Conservation (phyloP, 2,113 vertebrate species). For the Caretta caretta region DNA sequence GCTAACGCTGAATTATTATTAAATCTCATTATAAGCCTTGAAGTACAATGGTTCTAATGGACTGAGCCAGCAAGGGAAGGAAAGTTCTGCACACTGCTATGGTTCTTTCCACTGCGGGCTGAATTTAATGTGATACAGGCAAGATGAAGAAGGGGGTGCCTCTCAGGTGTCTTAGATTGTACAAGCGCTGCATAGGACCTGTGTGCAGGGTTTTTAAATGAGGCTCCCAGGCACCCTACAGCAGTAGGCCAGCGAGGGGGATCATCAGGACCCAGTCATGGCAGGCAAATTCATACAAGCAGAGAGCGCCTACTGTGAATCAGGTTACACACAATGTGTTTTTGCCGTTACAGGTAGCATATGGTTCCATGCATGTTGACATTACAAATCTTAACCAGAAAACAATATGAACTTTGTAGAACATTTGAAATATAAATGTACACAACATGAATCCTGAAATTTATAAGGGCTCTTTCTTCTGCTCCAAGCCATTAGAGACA, state of each 20-base stretch:
- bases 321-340: not conserved
- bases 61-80: not conserved
- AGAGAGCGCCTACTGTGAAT: not conserved
- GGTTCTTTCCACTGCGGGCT: fast-evolving
- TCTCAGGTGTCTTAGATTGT: not conserved
- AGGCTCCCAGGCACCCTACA: not conserved
- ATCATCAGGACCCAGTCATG: not conserved
- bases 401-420: not conserved
- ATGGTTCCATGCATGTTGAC: not conserved
- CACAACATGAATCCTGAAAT: not conserved
- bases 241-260: not conserved
- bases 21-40: not conserved
- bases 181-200: fast-evolving
- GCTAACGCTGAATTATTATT: not conserved
- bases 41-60: not conserved
- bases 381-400: not conserved
- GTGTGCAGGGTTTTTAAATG: not conserved
- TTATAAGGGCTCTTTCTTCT: not conserved
- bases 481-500: not conserved
- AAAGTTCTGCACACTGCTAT: not conserved
- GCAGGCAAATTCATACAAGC: not conserved
- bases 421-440: not conserved
- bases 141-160: not conserved
- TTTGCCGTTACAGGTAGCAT: not conserved
- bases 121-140: not conserved